These are phyloP conservation scores for Lottia scabra DNA, from an alignment of 2,888 invertebrate species.

Conservation along the genomic window DNA sequence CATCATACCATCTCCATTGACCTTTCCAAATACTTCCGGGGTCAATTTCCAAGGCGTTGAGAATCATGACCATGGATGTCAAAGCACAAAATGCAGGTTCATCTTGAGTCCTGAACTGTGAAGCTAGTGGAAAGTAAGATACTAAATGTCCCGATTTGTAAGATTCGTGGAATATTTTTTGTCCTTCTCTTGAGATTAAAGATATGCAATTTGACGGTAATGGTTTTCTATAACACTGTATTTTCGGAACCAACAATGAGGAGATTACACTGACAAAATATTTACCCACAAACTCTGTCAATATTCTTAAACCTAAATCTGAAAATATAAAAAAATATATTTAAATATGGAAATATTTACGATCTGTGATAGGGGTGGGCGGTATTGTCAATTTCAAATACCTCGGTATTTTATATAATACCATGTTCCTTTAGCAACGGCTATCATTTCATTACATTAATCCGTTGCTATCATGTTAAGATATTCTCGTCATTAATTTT, in stretches of 20 bases:
- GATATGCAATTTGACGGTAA: constrained; percentile 65
- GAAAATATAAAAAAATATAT: too few species aligned
- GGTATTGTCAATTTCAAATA: too few species aligned
- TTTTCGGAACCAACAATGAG: background rate
- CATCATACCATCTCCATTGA: constrained; percentile 1
- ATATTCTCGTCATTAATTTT: too few species aligned
- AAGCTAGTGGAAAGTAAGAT: background rate
- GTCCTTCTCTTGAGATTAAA: constrained; percentile 38
- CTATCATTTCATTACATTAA: too few species aligned
- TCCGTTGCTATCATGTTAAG: too few species aligned
- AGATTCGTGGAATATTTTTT: background rate
- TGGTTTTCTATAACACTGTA: constrained; percentile 56
- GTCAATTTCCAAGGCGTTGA: constrained; percentile 7
- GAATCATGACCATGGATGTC: background rate
- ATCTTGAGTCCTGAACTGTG: constrained; percentile 1
- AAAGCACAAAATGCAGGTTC: constrained; percentile 1
- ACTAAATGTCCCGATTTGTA: background rate
- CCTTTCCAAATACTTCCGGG: background rate
- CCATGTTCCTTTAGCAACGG: too few species aligned
- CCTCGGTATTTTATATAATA: too few species aligned
- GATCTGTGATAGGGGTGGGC: too few species aligned
- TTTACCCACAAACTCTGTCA: too few species aligned
- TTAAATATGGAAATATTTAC: too few species aligned
- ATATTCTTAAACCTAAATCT: too few species aligned
- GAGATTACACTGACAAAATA: too few species aligned